Evolutionary conservation across 2,888 invertebrate species (phyloP), one percentile per base, ranked within the genome.

Genomic region (Perdita meconis): DNA sequence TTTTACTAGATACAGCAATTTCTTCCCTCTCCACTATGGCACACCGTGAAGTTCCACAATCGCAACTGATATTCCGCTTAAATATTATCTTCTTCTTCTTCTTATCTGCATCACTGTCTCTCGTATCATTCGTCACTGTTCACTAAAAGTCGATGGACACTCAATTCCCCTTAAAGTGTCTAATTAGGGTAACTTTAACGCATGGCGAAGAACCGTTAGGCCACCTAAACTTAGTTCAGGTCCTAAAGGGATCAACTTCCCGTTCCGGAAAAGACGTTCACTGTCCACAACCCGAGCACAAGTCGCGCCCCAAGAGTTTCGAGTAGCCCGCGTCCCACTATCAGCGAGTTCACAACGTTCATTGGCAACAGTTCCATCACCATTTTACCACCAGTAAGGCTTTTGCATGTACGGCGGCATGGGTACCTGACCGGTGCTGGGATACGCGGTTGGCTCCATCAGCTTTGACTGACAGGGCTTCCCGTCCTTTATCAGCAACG

Each of bases 401-500:
- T 92, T 92, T 44, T 90, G 92, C 86, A 92, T 90, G 76, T 90
- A 92, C 0, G 91, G 89, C 22, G 90, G 87, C 90, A 92, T 92
- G 0, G 90, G 89, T 16, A 92, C 87, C 55, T 92, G 92, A 0
- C 88, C 89, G 19, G 86, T 84, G 4, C 84, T 79, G 0, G 89
- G 85, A 38, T 88, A 89, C 13, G 76, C 42, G 0, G 81, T 19
- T 0, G 90, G 88, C 47, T 91, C 92, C 75, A 92, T 83, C 47
- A 92, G 61, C 40, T 92, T 92, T 13, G 91, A 89, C 63, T 96
- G 93, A 88, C 98, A 98, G 0, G 98, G 98, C 90, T 98, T 97
- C 0, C 98, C 99, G 88, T 99, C 98, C 69, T 98, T 95, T 3
- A 99, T 98, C 63, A 99, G 93, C 0, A 99, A 98, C 0, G 98